Conservation (phyloP, 2,888 invertebrate genomes). For the Eremobia ochroleuca region DNA sequence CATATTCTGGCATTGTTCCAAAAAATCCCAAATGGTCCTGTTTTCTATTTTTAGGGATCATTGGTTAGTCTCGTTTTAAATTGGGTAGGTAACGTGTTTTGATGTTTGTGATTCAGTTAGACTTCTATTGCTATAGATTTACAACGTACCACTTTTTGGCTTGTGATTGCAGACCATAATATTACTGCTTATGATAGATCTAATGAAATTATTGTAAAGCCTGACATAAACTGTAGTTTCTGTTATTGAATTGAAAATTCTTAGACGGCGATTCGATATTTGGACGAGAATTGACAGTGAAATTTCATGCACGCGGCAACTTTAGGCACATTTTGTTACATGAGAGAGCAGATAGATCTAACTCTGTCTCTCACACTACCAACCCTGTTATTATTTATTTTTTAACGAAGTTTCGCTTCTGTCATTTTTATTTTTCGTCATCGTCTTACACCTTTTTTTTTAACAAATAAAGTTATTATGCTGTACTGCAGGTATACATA, state of each 20-base stretch:
- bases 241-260: neutral
- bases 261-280: neutral
- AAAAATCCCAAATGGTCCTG: conserved; percentile 46
- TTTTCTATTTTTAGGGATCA: conserved; percentile 56
- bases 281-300: neutral
- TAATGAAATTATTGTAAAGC: neutral
- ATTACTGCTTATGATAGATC: neutral
- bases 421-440: neutral
- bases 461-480: neutral
- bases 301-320: neutral
- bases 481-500: neutral
- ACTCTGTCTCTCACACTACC: neutral
- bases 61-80: conserved; percentile 44
- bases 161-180: neutral
- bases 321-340: neutral
- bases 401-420: neutral
- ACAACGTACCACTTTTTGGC: neutral
- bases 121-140: neutral
- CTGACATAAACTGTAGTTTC: neutral
- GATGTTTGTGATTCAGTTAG: neutral
- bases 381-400: neutral
- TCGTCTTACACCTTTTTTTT: neutral
- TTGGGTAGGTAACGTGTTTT: neutral
- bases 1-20: conserved; percentile 54
- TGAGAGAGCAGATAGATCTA: neutral